Base-by-base conservation (phyloP, 2,113 vertebrate genomes). In the Salvelinus alpinus region DNA sequence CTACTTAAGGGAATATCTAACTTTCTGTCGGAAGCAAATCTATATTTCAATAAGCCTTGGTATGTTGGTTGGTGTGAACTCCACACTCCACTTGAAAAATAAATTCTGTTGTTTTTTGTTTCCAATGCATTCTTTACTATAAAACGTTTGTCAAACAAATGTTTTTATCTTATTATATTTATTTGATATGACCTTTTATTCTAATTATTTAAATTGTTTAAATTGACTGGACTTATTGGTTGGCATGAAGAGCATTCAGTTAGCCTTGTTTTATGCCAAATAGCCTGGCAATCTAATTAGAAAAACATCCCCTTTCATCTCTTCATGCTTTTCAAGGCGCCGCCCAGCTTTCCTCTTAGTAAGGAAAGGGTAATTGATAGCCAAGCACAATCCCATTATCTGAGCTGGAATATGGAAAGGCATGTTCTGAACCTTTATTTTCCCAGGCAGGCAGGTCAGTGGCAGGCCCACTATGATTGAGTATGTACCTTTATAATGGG, bases 401-500 rank as follows among this genome's bases (percentile, higher is more conserved):
- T 81, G 72, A 66, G 27, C 44, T 13, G 64, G 70, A 84, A 82
- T 84, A 79, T 80, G 77, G 80, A 71, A 68, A 65, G 64, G 64
- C 48, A 48, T 76, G 69, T 83, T 78, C 82, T 82, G 77, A 84
- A 78, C 76, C 80, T 74, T 80, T 80, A 77, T 84, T 83, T 85
- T 78, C 57, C 20, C 47, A 44, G 38, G 12, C 38, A 44, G 5
- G 51, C 70, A 82, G 82, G 79, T 84, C 82, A 82, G 75, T 73
- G 71, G 76, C 59, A 51, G 74, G 68, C 74, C 78, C 78, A 66
- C 34, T 74, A 60, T 87, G 85, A 81, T 83, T 79, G 79, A 81
- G 84, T 86, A 79, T 87, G 82, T 86, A 74, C 84, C 72, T 87
- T 77, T 86, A 80, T 86, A 89, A 87, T 84, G 72, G 84, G 82